Conservation (phyloP, 2,113 vertebrate species). For the Oryctolagus cuniculus region DNA sequence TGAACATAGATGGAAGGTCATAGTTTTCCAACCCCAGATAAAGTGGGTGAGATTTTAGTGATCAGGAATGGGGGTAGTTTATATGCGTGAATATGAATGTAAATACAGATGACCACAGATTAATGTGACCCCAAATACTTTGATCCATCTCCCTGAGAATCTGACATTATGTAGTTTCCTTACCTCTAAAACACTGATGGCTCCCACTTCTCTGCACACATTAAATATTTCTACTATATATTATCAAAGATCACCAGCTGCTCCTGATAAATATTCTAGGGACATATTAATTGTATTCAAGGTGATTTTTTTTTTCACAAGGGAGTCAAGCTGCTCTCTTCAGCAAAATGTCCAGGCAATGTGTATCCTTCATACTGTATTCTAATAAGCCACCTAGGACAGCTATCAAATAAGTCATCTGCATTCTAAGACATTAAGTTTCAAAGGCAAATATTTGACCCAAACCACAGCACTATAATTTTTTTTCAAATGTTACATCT, state of each 20-base stretch:
- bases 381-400: constrained; percentile 41
- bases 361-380: not conserved
- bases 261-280: constrained; percentile 61
- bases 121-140: not conserved
- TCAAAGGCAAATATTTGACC: constrained; percentile 61
- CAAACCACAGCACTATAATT: constrained; percentile 57
- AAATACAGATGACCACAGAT: not conserved
- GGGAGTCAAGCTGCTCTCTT: constrained; percentile 10
- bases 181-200: no score
- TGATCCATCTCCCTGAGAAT: not conserved
- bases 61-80: not conserved
- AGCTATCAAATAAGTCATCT: constrained; percentile 70
- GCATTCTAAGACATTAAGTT: constrained; percentile 61
- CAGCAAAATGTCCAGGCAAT: not conserved
- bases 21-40: not conserved
- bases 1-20: not conserved
- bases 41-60: not conserved
- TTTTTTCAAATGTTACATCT: not conserved
- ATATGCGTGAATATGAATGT: not conserved
- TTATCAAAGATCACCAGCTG: constrained; percentile 57
- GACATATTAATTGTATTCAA: constrained; percentile 52
- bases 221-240: constrained; percentile 60
- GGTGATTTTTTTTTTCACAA: constrained; percentile 19
- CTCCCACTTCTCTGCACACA: constrained; percentile 46
- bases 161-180: no score